Evolutionary conservation across 1,140 invertebrate genomes (phyloP).

Genomic region (Aradophagus sp.): DNA sequence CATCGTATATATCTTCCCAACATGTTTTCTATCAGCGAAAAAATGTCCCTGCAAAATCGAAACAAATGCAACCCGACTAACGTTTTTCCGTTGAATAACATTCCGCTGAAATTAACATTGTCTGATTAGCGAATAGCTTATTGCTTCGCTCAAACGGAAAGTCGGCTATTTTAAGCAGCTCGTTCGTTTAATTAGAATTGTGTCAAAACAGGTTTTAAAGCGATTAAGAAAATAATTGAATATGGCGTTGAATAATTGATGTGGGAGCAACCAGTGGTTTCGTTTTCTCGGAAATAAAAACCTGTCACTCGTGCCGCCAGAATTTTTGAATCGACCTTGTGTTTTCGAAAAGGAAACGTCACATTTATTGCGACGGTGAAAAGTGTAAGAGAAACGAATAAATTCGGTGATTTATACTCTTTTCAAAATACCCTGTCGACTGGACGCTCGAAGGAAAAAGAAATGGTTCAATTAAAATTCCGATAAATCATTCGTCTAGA

Average conservation of each 20-base stretch:
- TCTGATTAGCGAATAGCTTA: constrained; percentile 21
- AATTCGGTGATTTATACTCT: no score
- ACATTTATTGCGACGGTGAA: constrained; percentile 30
- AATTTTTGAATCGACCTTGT: constrained; percentile 9
- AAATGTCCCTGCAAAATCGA: no score
- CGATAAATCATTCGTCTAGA: constrained; percentile 16
- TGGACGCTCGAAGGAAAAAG: background rate
- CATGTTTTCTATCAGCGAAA: no score
- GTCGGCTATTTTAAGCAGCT: constrained; percentile 20
- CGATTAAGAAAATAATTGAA: constrained; percentile 53
- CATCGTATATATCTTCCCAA: no score
- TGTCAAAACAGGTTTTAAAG: constrained; percentile 46
- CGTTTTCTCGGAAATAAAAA: constrained; percentile 48
- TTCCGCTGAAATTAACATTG: constrained; percentile 10
- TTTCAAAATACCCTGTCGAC: no score
- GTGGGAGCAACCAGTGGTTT: constrained; percentile 30
- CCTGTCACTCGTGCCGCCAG: constrained; percentile 19
- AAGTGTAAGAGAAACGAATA: no score
- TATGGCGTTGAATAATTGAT: constrained; percentile 49
- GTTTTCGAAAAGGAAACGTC: constrained; percentile 22
- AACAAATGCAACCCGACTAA: no score
- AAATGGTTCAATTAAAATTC: constrained; percentile 33
- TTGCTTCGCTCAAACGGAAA: constrained; percentile 4
- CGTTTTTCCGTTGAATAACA: no score
- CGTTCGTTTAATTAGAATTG: constrained; percentile 41